These are phyloP conservation scores for Drosophila biarmipes DNA, from an alignment of 1,140 invertebrate genomes.

Conservation along the genomic window DNA sequence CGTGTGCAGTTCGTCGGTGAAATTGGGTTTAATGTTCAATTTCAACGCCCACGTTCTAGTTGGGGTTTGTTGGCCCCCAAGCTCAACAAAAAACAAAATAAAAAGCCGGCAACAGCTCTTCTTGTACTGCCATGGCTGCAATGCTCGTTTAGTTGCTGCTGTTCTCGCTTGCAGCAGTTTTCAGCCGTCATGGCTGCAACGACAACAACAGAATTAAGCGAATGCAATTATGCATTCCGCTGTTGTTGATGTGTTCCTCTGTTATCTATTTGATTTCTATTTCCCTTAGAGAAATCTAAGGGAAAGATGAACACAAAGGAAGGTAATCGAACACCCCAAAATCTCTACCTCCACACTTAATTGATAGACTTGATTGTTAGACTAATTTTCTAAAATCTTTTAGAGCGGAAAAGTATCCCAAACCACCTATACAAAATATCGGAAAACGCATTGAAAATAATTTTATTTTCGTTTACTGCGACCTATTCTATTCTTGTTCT, in stretches of 20 bases:
- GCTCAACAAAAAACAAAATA: slow-evolving; percentile 24
- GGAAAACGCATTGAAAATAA: too few species aligned
- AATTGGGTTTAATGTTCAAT: slow-evolving; percentile 81
- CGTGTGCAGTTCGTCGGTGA: slow-evolving; percentile 61
- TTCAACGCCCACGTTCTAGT: slow-evolving; percentile 80
- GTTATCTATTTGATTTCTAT: slow-evolving; percentile 1
- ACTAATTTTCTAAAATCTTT: too few species aligned
- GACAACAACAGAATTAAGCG: slow-evolving; percentile 37
- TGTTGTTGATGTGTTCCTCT: slow-evolving; percentile 50
- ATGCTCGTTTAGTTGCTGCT: slow-evolving; percentile 40
- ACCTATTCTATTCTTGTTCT: too few species aligned
- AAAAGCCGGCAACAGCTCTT: slow-evolving; percentile 48
- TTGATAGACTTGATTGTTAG: too few species aligned
- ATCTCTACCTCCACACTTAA: too few species aligned
- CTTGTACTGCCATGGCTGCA: slow-evolving; percentile 16
- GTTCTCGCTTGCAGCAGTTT: slow-evolving; percentile 29
- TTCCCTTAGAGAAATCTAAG: slow-evolving; percentile 3
- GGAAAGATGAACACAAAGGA: background rate
- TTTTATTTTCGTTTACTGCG: too few species aligned
- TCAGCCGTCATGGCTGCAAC: slow-evolving; percentile 25
- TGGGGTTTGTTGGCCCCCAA: slow-evolving; percentile 70
- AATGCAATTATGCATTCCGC: slow-evolving; percentile 78
- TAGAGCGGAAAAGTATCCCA: too few species aligned
- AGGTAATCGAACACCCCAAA: too few species aligned
- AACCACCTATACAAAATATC: too few species aligned